Conservation (phyloP, 1,140 invertebrate species). For the Bradynema listronoti region DNA sequence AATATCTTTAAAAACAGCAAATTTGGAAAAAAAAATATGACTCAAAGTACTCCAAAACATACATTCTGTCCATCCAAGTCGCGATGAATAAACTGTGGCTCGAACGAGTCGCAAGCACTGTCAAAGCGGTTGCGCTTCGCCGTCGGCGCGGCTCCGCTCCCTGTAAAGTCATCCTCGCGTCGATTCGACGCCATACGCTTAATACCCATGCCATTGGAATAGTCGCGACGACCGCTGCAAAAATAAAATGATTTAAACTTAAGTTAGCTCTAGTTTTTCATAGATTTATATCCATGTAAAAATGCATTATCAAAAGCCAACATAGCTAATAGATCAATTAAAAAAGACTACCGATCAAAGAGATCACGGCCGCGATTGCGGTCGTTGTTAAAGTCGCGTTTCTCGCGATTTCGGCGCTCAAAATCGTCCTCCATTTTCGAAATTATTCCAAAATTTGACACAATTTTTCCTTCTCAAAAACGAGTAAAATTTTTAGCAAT, state of each 20-base stretch:
- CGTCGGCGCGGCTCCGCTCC: no score
- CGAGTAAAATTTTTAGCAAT: no score
- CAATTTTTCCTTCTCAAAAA: no score
- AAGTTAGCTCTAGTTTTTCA: neutral
- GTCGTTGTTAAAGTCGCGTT: constrained; percentile 4
- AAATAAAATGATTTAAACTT: neutral
- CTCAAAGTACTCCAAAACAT: no score
- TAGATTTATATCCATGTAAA: neutral
- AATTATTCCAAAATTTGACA: neutral
- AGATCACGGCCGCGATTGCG: constrained; percentile 1
- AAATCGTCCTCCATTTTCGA: neutral
- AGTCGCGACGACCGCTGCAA: constrained; percentile 3
- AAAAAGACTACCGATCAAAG: neutral
- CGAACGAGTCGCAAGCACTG: constrained; percentile 39
- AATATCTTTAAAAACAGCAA: constrained; percentile 62
- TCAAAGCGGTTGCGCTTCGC: constrained; percentile 21
- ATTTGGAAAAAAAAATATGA: neutral
- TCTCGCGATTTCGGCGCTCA: neutral
- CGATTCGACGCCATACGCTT: constrained; percentile 3
- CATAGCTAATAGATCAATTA: neutral
- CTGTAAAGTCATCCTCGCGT: constrained; percentile 7
- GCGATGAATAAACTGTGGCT: constrained; percentile 33
- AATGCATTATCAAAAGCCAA: neutral
- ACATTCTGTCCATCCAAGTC: no score
- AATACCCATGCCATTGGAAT: constrained; percentile 6